A percentile compares a stretch with the other conserved stretches of the same genome.
phyloP scores from a whole-genome alignment of 92 coral and sea anemone species.

The Meandrina meandrites region DNA sequence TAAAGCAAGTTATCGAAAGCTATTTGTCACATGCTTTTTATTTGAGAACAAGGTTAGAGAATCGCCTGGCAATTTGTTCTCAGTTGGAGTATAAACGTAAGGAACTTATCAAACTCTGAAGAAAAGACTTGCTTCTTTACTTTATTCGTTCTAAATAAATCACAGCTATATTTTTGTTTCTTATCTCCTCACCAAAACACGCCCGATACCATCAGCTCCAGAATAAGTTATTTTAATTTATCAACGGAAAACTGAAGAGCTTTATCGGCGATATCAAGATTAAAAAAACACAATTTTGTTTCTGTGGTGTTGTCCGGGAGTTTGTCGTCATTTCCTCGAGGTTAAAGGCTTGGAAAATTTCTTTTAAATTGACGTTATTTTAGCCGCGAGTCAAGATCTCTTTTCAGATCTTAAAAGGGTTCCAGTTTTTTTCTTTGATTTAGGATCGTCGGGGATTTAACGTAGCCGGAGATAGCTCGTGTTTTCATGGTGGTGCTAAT shows the following conservation, averaged over 20 bases:
- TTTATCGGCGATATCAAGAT: conserved; percentile 29
- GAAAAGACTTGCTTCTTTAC: background rate
- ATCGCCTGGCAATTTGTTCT: background rate
- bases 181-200: background rate
- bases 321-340: background rate
- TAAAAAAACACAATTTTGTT: background rate
- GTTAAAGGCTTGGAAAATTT: background rate
- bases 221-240: conserved; percentile 24
- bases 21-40: conserved; percentile 29
- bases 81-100: conserved; percentile 10
- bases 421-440: background rate
- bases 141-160: background rate
- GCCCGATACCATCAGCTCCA: conserved; percentile 26
- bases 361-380: background rate
- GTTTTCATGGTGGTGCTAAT: conserved; percentile 39
- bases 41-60: conserved; percentile 6
- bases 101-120: background rate
- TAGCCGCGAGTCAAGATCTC: background rate
- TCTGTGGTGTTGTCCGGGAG: background rate
- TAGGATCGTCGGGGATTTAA: background rate
- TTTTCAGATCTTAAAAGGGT: background rate
- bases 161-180: conserved; percentile 5
- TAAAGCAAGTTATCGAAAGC: background rate
- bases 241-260: conserved; percentile 28
- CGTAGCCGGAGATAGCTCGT: background rate